These are phyloP conservation scores for Paramuricea clavata DNA, from an alignment of 92 coral and sea anemone genomes.

Conservation along the genomic window DNA sequence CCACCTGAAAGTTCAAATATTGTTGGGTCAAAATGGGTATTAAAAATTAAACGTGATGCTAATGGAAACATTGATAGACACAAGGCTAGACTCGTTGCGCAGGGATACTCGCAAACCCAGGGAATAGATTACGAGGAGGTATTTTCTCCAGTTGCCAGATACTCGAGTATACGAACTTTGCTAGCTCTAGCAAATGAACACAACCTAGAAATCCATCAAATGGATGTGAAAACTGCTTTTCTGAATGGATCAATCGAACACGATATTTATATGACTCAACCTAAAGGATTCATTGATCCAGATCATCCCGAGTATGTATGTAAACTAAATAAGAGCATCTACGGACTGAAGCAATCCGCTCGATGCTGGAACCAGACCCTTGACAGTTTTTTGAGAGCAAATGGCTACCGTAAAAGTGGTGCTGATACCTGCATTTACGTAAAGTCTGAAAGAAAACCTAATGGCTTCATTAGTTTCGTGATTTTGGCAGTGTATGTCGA, in stretches of 20 bases:
- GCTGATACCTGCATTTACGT: conserved; percentile 41
- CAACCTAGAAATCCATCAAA: conserved; percentile 25
- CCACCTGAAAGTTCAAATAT: conserved; percentile 68
- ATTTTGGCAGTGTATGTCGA: no score
- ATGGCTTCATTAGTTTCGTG: conserved; percentile 16
- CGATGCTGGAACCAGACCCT: conserved; percentile 24
- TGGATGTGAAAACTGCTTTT: conserved; percentile 42
- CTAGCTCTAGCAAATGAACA: no score
- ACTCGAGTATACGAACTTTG: no score
- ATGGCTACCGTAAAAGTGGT: conserved; percentile 20
- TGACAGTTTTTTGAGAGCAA: not conserved
- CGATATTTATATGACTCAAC: conserved; percentile 32
- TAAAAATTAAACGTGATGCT: conserved; percentile 73
- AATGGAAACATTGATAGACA: no score
- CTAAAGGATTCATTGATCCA: conserved; percentile 23
- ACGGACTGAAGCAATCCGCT: conserved; percentile 23
- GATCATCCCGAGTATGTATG: conserved; percentile 11
- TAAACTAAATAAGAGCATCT: conserved; percentile 17
- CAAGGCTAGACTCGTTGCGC: no score
- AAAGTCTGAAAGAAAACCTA: not conserved
- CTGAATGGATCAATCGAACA: conserved; percentile 14
- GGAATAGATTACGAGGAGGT: no score
- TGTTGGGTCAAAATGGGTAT: conserved; percentile 71
- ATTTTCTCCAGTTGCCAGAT: no score
- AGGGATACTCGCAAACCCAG: no score